Base-by-base conservation (phyloP, 2,797 vertebrate species). In the Coccyzus lansbergi region DNA sequence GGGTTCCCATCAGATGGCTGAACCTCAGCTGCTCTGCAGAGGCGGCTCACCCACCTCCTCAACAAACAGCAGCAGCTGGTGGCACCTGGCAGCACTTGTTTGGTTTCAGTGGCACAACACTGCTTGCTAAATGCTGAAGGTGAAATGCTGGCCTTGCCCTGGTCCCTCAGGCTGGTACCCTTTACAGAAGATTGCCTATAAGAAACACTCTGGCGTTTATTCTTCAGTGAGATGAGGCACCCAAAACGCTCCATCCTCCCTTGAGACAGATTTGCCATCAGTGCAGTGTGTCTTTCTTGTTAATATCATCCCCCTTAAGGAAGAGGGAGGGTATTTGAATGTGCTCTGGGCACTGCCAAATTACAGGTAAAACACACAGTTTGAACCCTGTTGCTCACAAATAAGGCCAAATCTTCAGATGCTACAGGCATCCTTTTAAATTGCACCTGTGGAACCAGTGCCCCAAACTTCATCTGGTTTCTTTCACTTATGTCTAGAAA, bases 51-150 rank as follows among this genome's bases (percentile, higher is more conserved):
- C 52, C 34, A 15, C 28, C n/a, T 51, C n/a, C 29, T 34, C 31
- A 28, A 51, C 24, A 53, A 40, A 2, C 25, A 60, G 26, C 40
- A 48, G 65, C 36, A 15, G 58, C 34, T 33, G 48, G 15, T 5
- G 36, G 5, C 16, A 51, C 13, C n/a, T 17, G 10, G 24, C 65
- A 38, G 40, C 18, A 52, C 31, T 40, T 42, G 44, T 42, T 22
- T 2, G 2, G 24, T 20, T 28, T 44, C 0, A 1, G 48, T 20
- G 34, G 29, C 67, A 28, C 65, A 0, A 1, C 0, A 3, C 36
- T 0, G 1, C n/a, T 6, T 3, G 6, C 52, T 1, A 0, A 40
- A 19, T 3, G 3, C 28, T 18, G 62, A 12, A 8, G 17, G 4
- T 6, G 52, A 72, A 56, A 51, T 7, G 48, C 20, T 51, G 36